Evolutionary conservation across 2,888 invertebrate species (phyloP), one percentile per base, ranked within the genome.

Genomic region (Harpagoxenus sublaevis): DNA sequence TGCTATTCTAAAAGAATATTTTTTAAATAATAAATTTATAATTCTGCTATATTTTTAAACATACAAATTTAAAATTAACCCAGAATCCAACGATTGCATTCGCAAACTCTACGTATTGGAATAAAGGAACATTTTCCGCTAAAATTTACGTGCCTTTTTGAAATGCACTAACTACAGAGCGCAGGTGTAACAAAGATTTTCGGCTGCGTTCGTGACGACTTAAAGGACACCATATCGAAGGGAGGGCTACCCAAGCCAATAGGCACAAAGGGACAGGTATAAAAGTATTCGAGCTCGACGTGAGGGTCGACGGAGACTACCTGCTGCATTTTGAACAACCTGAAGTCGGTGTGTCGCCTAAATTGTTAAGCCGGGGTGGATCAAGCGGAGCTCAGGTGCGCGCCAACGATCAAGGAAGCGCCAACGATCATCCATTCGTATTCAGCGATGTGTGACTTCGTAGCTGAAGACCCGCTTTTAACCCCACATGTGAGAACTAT

Each of bases 181-280:
- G 86, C 89, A 89, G 89, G 89, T 89, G 89, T 42, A 57, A 81
- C 63, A 51, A 63, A 62, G 63, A 45, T 75, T 48, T 75, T 48
- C 12, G 23, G 79, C 55, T 51, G 71, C 77, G 74, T 83, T 73
- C 42, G 31, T 57, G 12, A 15, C 57, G 60, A 39, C 10, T 18
- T 45, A 31, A 28, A 60, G 60, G 28, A 35, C 12, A 6, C 3
- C 2, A 9, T n/a, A 35, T 15, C 73, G 84, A 75, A 78, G 66
- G 65, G 81, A 71, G 71, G 31, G 51, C 87, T 83, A 84, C 71
- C 81, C 48, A 45, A 66, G 15, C 65, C 78, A 42, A 63, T 82
- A 51, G 79, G 55, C 73, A 88, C 57, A 90, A 90, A 90, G 63
- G 82, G 8, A n/a, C 89, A 83, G 89, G 89, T 60, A 60, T 84